Evolutionary conservation across 2,113 vertebrate species (phyloP).

Genomic region (Manacus vitellinus): DNA sequence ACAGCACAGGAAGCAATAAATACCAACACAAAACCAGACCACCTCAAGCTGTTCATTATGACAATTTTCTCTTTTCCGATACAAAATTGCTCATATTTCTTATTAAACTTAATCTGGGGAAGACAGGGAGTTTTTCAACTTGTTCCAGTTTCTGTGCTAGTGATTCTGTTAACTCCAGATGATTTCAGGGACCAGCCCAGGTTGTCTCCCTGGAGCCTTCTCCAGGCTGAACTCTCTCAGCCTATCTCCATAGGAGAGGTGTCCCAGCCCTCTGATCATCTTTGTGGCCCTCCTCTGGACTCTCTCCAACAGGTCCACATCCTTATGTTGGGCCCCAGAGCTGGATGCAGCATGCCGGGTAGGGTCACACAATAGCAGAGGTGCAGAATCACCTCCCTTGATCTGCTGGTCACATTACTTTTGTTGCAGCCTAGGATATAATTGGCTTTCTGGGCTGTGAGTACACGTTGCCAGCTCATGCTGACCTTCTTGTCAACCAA

Average conservation of each 20-base stretch:
- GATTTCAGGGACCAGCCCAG: background rate
- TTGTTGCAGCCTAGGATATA: background rate
- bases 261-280: background rate
- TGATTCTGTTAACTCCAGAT: background rate
- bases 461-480: fast-evolving
- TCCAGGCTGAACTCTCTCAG: background rate
- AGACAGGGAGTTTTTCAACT: background rate
- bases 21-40: background rate
- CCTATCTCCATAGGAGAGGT: background rate
- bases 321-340: background rate
- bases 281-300: background rate
- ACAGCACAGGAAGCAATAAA: background rate
- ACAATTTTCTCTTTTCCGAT: background rate
- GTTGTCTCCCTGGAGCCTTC: background rate
- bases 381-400: background rate
- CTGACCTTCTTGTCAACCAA: background rate
- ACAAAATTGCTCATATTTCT: background rate
- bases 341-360: background rate
- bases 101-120: background rate
- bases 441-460: background rate
- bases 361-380: background rate
- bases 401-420: background rate
- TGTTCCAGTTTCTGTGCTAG: background rate
- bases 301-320: background rate
- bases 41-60: background rate